Evolutionary conservation across 2,888 invertebrate genomes (phyloP).

Genomic region (Melieria omissa): DNA sequence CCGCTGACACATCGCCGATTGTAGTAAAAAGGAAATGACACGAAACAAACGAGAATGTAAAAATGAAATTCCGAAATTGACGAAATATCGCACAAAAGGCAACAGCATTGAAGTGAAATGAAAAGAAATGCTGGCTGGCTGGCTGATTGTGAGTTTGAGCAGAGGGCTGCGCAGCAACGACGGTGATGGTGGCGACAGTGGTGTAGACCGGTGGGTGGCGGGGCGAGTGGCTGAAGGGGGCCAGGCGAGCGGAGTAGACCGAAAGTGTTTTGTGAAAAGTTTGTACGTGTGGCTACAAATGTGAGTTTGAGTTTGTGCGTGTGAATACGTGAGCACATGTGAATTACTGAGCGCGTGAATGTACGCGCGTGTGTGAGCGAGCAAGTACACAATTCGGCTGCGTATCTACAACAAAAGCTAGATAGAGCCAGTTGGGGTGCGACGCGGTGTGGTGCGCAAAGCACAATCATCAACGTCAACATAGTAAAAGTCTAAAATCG

Average conservation of each 20-base stretch:
- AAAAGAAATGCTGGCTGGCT: constrained; percentile 6
- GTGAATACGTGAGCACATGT: constrained; percentile 17
- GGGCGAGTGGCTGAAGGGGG: no score
- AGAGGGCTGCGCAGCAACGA: constrained; percentile 5
- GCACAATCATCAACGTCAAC: constrained; percentile 40
- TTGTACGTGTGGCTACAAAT: neutral
- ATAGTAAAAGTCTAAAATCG: constrained; percentile 65
- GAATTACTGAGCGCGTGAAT: neutral
- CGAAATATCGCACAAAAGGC: constrained; percentile 6
- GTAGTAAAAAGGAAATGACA: constrained; percentile 37
- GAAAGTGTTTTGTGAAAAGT: constrained; percentile 24
- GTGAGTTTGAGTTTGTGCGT: neutral
- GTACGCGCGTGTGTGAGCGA: no score
- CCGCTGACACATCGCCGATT: constrained; percentile 1
- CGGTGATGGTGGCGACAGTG: no score
- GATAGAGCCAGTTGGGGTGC: neutral
- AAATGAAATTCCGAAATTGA: constrained; percentile 21
- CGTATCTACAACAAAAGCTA: no score
- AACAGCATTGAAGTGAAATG: constrained; percentile 8
- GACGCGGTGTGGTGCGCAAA: neutral
- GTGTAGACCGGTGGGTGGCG: no score
- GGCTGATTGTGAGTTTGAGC: constrained; percentile 37
- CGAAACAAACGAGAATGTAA: constrained; percentile 16
- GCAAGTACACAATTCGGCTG: no score
- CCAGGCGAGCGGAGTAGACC: neutral